Conservation (phyloP, 2,113 vertebrate species). For the Carettochelys insculpta region DNA sequence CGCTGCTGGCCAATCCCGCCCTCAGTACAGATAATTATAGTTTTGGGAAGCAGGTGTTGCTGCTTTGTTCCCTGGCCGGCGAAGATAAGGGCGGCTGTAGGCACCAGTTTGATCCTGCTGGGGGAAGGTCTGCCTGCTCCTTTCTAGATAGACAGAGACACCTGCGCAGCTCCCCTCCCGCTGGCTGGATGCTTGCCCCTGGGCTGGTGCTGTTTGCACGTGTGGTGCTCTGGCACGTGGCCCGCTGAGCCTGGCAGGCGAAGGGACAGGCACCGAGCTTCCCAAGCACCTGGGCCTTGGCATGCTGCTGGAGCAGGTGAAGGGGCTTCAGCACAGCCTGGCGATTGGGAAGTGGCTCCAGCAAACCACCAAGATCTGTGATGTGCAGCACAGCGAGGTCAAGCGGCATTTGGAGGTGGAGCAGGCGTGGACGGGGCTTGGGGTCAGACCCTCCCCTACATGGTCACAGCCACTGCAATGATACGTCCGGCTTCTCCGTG, state of each 20-base stretch:
- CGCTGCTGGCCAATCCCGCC: neutral
- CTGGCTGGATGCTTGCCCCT: neutral
- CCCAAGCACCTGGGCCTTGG: neutral
- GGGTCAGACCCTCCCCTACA: neutral
- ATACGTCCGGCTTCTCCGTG: accelerated
- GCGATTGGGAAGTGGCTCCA: neutral
- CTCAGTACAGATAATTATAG: neutral
- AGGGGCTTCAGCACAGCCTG: neutral
- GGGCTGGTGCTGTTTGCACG: neutral
- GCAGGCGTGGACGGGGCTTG: accelerated
- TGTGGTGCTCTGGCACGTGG: neutral
- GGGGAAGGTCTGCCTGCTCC: neutral
- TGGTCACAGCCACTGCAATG: accelerated
- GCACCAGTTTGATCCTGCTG: neutral
- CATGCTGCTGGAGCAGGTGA: neutral
- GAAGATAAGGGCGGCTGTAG: neutral
- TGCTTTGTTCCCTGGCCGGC: neutral
- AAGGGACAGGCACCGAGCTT: neutral
- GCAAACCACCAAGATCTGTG: neutral
- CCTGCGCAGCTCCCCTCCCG: neutral
- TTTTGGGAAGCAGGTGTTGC: conserved; percentile 55
- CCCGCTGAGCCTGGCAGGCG: neutral
- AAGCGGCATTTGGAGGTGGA: accelerated
- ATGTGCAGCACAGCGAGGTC: neutral
- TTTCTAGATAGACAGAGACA: neutral